Evolutionary conservation across 1,140 invertebrate genomes (phyloP).

Genomic region (Habropoda laboriosa): DNA sequence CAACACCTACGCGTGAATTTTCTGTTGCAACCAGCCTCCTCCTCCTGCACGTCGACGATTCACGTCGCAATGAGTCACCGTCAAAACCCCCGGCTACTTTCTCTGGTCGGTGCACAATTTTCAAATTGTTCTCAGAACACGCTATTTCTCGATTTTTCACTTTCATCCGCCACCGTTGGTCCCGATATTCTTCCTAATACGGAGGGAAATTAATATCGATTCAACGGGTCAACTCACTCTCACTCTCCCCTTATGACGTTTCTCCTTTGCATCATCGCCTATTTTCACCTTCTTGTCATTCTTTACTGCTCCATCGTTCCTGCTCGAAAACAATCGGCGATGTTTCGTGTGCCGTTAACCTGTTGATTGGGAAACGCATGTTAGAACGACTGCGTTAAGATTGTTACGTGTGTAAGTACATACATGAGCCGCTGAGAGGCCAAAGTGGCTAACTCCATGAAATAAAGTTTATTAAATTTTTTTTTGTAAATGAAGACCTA

Average conservation of each 20-base stretch:
- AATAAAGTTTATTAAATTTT: too few relatives aligned
- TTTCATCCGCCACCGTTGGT: constrained; percentile 49
- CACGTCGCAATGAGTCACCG: constrained; percentile 64
- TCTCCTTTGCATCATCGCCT: constrained; percentile 13
- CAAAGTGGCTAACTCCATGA: too few relatives aligned
- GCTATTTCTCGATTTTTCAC: constrained; percentile 57
- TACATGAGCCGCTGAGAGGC: too few relatives aligned
- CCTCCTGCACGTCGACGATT: constrained; percentile 6
- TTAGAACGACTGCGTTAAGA: too few relatives aligned
- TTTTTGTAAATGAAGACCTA: too few relatives aligned
- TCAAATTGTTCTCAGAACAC: constrained; percentile 6
- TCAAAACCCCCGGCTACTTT: constrained; percentile 50
- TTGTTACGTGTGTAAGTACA: too few relatives aligned
- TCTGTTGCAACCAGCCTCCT: constrained; percentile 36
- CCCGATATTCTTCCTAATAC: constrained; percentile 42
- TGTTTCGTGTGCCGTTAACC: too few relatives aligned
- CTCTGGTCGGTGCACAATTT: constrained; percentile 22
- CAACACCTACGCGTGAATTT: constrained; percentile 73
- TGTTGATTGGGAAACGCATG: too few relatives aligned
- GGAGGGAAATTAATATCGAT: constrained; percentile 47
- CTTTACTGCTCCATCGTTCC: neutral
- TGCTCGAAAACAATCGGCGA: neutral
- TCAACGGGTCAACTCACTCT: constrained; percentile 24
- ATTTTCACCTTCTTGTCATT: neutral
- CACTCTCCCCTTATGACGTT: constrained; percentile 20